phyloP scores from a whole-genome alignment of 2,113 vertebrate species.

The Cyphomyrus plagiostoma region DNA sequence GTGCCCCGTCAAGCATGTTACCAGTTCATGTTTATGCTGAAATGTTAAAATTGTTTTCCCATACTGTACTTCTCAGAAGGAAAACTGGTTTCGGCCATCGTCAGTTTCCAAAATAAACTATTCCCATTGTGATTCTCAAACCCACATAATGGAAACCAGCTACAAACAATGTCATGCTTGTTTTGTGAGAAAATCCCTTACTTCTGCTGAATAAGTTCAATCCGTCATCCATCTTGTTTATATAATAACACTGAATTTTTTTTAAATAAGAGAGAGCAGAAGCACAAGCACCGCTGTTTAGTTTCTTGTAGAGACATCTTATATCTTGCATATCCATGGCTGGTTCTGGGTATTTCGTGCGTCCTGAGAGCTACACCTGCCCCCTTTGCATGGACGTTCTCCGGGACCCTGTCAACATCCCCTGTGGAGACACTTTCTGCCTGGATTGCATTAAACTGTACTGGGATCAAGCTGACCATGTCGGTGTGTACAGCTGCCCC shows the following conservation, averaged over 20 bases:
- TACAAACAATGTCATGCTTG: conserved; percentile 6
- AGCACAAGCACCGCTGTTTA: neutral
- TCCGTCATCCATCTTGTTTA: conserved; percentile 2
- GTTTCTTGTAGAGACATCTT: neutral
- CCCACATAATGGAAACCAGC: neutral
- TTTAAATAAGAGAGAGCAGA: neutral
- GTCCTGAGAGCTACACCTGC: conserved; percentile 47
- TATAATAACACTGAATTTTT: neutral
- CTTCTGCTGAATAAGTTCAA: conserved; percentile 14
- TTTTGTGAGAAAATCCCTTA: neutral
- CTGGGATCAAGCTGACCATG: conserved; percentile 69
- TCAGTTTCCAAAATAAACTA: neutral
- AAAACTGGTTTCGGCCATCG: neutral
- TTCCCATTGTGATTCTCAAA: neutral
- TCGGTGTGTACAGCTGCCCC: conserved; percentile 62
- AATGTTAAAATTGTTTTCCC: neutral
- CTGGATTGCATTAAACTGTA: conserved; percentile 65
- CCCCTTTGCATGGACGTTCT: conserved; percentile 49
- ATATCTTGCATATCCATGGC: conserved; percentile 44
- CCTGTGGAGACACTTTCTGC: conserved; percentile 65
- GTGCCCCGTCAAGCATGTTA: neutral
- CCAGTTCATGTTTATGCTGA: neutral
- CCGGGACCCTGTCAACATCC: conserved; percentile 59
- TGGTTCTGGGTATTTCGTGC: conserved; percentile 47
- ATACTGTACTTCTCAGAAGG: neutral